These are phyloP conservation scores for Poeciliopsis presidionis DNA, from an alignment of 2,797 vertebrate species.

Conservation along the genomic window DNA sequence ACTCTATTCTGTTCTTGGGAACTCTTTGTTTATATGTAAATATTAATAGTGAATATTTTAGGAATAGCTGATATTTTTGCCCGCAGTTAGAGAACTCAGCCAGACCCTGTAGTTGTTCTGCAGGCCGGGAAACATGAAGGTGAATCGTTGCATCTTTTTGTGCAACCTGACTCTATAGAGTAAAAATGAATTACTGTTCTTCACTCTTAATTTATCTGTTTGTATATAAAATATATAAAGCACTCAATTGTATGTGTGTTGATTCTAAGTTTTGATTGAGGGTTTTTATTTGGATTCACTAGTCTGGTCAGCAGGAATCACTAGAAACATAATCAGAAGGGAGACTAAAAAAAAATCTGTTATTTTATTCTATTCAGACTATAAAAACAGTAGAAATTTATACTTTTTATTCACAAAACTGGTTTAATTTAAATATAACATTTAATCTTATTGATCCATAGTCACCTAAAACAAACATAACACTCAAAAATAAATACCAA, in stretches of 20 bases:
- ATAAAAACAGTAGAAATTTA: not conserved
- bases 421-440: not conserved
- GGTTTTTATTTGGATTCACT: slow-evolving; percentile 8
- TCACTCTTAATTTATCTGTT: slow-evolving; percentile 49
- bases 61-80: slow-evolving; percentile 39
- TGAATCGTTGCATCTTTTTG: slow-evolving; percentile 36
- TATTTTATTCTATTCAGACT: not conserved
- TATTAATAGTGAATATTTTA: slow-evolving; percentile 20
- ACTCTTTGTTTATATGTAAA: slow-evolving; percentile 27
- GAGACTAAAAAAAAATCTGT: not conserved
- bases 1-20: not conserved
- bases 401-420: not conserved
- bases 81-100: not conserved
- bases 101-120: not conserved
- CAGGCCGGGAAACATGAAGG: not conserved
- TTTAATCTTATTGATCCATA: not conserved
- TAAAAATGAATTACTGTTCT: slow-evolving; percentile 26
- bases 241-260: slow-evolving; percentile 28
- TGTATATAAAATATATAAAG: slow-evolving; percentile 55
- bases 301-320: not conserved
- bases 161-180: slow-evolving; percentile 48
- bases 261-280: slow-evolving; percentile 8
- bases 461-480: not conserved
- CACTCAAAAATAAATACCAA: not conserved
- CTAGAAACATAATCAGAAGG: not conserved